phyloP scores from a whole-genome alignment of 2,797 vertebrate species.

The Lates japonicus region DNA sequence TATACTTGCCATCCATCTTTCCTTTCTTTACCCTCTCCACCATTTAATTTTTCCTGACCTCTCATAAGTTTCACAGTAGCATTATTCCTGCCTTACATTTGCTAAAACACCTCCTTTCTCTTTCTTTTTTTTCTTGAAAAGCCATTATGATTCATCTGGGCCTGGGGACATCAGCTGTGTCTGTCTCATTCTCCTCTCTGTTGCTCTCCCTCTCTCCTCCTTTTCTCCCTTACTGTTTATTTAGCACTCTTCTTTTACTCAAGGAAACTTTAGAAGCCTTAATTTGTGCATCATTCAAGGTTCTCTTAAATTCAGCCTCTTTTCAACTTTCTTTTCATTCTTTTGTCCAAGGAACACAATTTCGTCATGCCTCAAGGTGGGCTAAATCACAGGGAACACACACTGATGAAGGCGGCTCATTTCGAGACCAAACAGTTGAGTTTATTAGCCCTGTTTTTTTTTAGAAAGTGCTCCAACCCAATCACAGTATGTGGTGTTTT shows the following conservation, averaged over 20 bases:
- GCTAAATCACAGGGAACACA: slow-evolving; percentile 4
- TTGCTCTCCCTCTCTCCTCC: slow-evolving; percentile 32
- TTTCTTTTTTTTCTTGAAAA: slow-evolving; percentile 41
- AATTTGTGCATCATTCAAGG: slow-evolving; percentile 41
- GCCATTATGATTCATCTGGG: slow-evolving; percentile 63
- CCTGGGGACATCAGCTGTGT: slow-evolving; percentile 57
- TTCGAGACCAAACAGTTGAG: slow-evolving; percentile 11
- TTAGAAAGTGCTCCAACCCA: slow-evolving; percentile 27
- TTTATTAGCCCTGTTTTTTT: slow-evolving; percentile 52
- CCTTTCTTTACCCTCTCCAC: neutral
- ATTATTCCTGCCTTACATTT: slow-evolving; percentile 50
- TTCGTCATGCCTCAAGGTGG: slow-evolving; percentile 32
- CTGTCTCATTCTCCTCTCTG: slow-evolving; percentile 51
- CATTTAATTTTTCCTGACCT: slow-evolving; percentile 11
- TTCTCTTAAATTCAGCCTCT: slow-evolving; percentile 27
- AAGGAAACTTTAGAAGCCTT: slow-evolving; percentile 39
- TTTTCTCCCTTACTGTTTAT: neutral
- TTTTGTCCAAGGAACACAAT: slow-evolving; percentile 41
- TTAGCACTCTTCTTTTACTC: slow-evolving; percentile 20
- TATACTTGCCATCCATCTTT: neutral
- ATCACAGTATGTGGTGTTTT: slow-evolving; percentile 46
- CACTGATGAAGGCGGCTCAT: slow-evolving; percentile 27
- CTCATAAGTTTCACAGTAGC: slow-evolving; percentile 27
- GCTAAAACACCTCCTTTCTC: slow-evolving; percentile 42
- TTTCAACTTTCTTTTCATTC: slow-evolving; percentile 9